Evolutionary conservation across 1,140 invertebrate species (phyloP).

Genomic region (Pogonomyrmex californicus): DNA sequence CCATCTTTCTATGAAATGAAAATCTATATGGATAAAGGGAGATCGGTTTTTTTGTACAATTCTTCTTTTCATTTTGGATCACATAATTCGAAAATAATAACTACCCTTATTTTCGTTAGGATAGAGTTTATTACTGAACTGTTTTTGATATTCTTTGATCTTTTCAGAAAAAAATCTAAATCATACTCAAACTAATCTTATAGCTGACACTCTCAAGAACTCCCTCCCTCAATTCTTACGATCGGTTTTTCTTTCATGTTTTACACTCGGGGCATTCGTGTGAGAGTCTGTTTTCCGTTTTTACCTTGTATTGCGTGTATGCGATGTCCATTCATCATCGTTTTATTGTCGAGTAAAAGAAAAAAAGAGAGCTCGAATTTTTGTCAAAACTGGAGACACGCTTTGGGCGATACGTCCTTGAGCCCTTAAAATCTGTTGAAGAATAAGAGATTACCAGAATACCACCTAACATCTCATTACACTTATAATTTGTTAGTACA

Average conservation of each 20-base stretch:
- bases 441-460: background rate
- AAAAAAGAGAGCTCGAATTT: slow-evolving; percentile 77
- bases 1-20: no score
- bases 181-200: slow-evolving; percentile 52
- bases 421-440: slow-evolving; percentile 38
- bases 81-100: no score
- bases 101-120: no score
- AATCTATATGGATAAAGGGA: no score
- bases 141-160: background rate
- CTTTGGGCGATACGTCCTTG: slow-evolving; percentile 65
- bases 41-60: no score
- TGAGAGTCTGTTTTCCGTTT: slow-evolving; percentile 80
- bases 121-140: no score
- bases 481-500: no score
- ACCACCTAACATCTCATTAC: no score
- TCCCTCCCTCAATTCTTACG: slow-evolving; percentile 49
- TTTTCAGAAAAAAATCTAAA: slow-evolving; percentile 16
- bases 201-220: slow-evolving; percentile 64
- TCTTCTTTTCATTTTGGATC: no score
- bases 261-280: slow-evolving; percentile 78
- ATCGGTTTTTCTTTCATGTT: slow-evolving; percentile 75
- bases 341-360: slow-evolving; percentile 74
- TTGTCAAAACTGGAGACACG: slow-evolving; percentile 71
- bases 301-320: slow-evolving; percentile 72
- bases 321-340: slow-evolving; percentile 71